Evolutionary conservation across 2,113 vertebrate species (phyloP).

Genomic region (Cettia cetti): DNA sequence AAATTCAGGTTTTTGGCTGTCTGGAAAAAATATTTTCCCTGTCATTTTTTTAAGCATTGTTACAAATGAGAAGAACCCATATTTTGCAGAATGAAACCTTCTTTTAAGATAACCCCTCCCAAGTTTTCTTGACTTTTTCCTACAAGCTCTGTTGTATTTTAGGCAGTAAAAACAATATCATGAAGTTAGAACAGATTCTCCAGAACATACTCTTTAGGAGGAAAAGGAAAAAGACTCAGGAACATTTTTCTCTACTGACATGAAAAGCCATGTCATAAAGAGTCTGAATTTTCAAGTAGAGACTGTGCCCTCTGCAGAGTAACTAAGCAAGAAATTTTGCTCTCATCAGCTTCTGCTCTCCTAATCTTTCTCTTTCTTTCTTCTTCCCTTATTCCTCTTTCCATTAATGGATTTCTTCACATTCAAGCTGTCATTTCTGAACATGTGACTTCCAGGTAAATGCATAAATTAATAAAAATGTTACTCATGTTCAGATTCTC

Average conservation of each 20-base stretch:
- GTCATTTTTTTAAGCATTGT: not conserved
- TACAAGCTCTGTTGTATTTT: not conserved
- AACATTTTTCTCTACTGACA: not conserved
- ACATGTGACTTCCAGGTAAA: not conserved
- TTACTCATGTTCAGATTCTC: not conserved
- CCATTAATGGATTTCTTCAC: not conserved
- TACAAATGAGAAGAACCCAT: not conserved
- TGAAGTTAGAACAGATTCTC: not conserved
- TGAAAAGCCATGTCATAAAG: not conserved
- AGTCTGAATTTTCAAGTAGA: not conserved
- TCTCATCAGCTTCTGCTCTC: not conserved
- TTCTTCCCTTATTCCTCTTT: not conserved
- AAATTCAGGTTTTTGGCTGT: rapidly evolving
- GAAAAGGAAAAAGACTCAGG: not conserved
- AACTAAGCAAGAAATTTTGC: not conserved
- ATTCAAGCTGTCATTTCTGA: not conserved
- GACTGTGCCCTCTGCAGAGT: not conserved
- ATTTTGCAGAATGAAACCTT: not conserved
- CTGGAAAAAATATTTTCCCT: not conserved
- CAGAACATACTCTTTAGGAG: not conserved
- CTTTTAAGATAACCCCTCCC: not conserved
- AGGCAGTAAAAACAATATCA: not conserved
- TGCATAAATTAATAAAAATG: not conserved
- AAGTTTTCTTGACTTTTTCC: not conserved
- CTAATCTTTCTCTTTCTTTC: not conserved